A percentile compares a stretch with the other conserved stretches of the same genome.
Evolutionary conservation across 2,113 vertebrate genomes (phyloP).

Genomic region (Nerophis lumbriciformis): DNA sequence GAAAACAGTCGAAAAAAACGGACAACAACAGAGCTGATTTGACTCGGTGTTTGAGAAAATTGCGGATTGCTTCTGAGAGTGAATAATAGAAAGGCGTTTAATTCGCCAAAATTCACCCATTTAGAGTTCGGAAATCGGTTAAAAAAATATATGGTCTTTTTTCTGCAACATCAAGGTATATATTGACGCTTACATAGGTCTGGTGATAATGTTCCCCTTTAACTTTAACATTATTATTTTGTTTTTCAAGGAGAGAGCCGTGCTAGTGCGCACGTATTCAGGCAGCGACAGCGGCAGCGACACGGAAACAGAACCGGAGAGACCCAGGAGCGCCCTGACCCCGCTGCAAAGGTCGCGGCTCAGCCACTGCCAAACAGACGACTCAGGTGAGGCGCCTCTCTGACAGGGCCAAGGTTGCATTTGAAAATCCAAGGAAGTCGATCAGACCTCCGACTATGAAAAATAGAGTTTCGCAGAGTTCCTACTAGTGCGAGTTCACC

Average conservation of each 20-base stretch:
- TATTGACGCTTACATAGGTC: too few species aligned
- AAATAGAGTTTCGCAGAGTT: background rate
- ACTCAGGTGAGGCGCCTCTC: slow-evolving; percentile 38
- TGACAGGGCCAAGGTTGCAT: too few species aligned
- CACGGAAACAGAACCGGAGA: slow-evolving; percentile 45
- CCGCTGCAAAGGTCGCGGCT: slow-evolving; percentile 37
- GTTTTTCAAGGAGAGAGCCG: slow-evolving; percentile 40
- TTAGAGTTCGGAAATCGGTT: too few species aligned
- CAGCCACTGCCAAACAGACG: slow-evolving; percentile 22
- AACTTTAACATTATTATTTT: background rate
- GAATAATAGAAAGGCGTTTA: too few species aligned
- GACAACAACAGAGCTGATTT: too few species aligned
- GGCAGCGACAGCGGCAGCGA: slow-evolving; percentile 55
- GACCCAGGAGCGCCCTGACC: slow-evolving; percentile 10
- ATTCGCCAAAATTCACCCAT: too few species aligned
- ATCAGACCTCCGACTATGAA: background rate
- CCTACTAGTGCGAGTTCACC: background rate
- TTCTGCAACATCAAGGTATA: too few species aligned
- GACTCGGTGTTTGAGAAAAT: too few species aligned
- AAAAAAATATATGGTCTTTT: too few species aligned
- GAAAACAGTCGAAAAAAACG: too few species aligned
- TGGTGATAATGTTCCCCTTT: background rate
- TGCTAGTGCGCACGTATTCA: slow-evolving; percentile 47
- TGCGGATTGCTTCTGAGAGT: too few species aligned
- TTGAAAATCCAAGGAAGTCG: background rate